Conservation (phyloP, 2,888 invertebrate species). For the Galerucella nymphaeae region DNA sequence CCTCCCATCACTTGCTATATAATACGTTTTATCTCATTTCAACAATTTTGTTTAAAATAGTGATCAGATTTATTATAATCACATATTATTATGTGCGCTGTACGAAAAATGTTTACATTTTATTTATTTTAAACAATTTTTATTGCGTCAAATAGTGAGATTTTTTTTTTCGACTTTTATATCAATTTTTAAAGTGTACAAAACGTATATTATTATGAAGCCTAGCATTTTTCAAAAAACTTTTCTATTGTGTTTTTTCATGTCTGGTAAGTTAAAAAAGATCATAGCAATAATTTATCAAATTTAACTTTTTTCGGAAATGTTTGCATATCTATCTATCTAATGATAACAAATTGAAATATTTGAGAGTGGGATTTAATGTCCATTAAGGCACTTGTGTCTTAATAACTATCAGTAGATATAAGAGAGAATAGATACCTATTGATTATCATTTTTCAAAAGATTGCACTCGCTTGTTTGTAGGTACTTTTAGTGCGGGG, state of each 20-base stretch:
- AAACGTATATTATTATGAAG: too few relatives aligned
- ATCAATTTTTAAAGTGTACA: neutral
- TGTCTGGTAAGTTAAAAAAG: neutral
- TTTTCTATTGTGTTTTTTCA: neutral
- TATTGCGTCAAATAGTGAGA: neutral
- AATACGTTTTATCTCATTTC: slow-evolving; percentile 13
- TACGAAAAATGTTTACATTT: neutral
- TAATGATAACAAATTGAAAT: too few relatives aligned
- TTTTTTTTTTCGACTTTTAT: neutral
- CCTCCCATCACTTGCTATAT: slow-evolving; percentile 5
- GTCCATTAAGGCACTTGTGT: too few relatives aligned
- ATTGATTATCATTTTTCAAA: too few relatives aligned
- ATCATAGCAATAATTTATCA: too few relatives aligned
- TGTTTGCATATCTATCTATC: too few relatives aligned
- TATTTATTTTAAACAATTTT: neutral
- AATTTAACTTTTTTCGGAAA: too few relatives aligned
- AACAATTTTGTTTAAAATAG: slow-evolving; percentile 7
- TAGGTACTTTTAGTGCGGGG: too few relatives aligned
- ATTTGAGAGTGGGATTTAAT: too few relatives aligned
- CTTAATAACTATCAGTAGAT: too few relatives aligned
- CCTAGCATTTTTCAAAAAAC: neutral
- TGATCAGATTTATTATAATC: slow-evolving; percentile 12
- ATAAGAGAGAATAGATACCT: too few relatives aligned
- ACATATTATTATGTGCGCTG: neutral
- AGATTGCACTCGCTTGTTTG: too few relatives aligned